A percentile compares a stretch with the other conserved stretches of the same genome.
Evolutionary conservation across 2,888 invertebrate genomes (phyloP).

Genomic region (Tetanocera ferruginea): DNA sequence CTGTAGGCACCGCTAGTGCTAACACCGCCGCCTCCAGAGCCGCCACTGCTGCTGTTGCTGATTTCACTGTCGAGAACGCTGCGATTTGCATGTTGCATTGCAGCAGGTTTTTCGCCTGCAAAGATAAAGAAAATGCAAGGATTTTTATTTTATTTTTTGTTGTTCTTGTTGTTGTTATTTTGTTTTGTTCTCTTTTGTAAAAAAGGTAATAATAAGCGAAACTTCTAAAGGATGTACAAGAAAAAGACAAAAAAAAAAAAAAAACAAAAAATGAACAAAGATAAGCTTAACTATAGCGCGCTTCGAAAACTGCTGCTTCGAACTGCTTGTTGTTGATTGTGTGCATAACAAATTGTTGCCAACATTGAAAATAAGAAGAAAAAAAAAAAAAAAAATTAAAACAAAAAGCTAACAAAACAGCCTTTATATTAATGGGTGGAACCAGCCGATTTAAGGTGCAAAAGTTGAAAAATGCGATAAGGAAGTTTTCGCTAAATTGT

Average conservation of each 20-base stretch:
- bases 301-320: neutral
- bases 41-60: conserved; percentile 56
- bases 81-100: conserved; percentile 69
- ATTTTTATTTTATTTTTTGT: too few relatives aligned
- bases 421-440: neutral
- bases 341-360: neutral
- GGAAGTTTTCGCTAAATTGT: neutral
- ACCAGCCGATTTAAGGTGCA: neutral
- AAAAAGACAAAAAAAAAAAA: conserved; percentile 29
- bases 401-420: neutral
- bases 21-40: conserved; percentile 49
- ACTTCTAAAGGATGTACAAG: neutral
- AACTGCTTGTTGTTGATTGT: neutral
- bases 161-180: neutral
- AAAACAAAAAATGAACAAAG: conserved; percentile 3
- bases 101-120: conserved; percentile 68
- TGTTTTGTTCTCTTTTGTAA: neutral
- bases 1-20: neutral
- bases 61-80: conserved; percentile 63
- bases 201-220: neutral
- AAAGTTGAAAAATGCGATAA: neutral
- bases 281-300: neutral
- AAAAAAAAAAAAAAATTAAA: too few relatives aligned
- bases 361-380: too few relatives aligned
- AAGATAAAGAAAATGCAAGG: conserved; percentile 28